Evolutionary conservation across 2,113 vertebrate genomes (phyloP).

Genomic region (Megatriorchis doriae): DNA sequence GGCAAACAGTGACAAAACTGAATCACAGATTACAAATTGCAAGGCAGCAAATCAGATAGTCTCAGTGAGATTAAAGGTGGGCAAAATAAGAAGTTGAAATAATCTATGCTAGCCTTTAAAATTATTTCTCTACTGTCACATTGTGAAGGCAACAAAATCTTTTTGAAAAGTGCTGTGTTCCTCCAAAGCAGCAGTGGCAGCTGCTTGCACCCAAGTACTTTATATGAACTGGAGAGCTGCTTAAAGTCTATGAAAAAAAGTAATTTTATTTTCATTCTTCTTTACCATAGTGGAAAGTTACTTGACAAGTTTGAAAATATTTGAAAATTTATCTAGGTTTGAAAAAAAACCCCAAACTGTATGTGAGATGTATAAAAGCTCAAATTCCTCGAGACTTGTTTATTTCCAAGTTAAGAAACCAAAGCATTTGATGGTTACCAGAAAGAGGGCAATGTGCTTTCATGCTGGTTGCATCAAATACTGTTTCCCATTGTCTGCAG

Average conservation of each 20-base stretch:
- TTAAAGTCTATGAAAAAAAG: not conserved
- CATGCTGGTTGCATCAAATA: not conserved
- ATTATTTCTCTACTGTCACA: not conserved
- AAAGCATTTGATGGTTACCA: not conserved
- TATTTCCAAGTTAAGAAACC: not conserved
- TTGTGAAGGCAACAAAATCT: not conserved
- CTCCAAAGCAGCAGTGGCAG: not conserved
- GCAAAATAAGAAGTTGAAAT: not conserved
- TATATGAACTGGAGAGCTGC: not conserved
- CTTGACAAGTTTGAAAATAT: conserved; percentile 4
- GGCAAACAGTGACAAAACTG: not conserved
- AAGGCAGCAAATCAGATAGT: not conserved
- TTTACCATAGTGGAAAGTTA: conserved; percentile 6
- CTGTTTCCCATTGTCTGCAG: not conserved
- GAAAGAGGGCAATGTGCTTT: not conserved
- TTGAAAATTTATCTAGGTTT: not conserved
- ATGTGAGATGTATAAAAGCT: not conserved
- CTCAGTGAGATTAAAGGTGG: not conserved
- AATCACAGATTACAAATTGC: not conserved
- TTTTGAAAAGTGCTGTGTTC: not conserved
- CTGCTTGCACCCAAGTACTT: not conserved
- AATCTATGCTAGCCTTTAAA: not conserved
- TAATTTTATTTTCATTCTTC: not conserved
- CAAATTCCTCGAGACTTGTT: not conserved
- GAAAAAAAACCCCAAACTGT: not conserved